Conservation (phyloP, 1,140 invertebrate species). For the Neomicropteryx cornuta region DNA sequence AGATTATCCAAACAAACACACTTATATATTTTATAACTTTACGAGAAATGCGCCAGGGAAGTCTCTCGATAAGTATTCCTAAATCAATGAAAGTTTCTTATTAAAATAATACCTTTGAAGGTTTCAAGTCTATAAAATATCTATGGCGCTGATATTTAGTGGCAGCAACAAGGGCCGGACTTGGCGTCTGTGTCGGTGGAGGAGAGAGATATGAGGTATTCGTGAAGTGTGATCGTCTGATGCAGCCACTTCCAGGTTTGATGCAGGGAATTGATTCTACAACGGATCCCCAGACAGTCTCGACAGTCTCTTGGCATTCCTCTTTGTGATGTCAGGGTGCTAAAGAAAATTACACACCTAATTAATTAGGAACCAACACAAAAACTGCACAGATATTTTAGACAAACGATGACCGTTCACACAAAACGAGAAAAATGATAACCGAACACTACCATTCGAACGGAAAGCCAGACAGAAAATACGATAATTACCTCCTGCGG, state of each 20-base stretch:
- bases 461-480: conserved; percentile 21
- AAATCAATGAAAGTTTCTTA: too few relatives aligned
- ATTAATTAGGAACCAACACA: conserved; percentile 16
- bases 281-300: conserved; percentile 76
- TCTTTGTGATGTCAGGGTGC: conserved; percentile 52
- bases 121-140: too few relatives aligned
- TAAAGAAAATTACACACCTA: conserved; percentile 31
- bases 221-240: conserved; percentile 75
- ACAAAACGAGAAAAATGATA: not conserved
- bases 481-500: conserved; percentile 30
- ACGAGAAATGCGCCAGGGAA: too few relatives aligned
- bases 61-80: too few relatives aligned
- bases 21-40: too few relatives aligned
- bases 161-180: conserved; percentile 19
- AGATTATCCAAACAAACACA: too few relatives aligned
- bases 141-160: too few relatives aligned
- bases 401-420: not conserved
- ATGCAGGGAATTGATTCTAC: conserved; percentile 71
- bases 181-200: conserved; percentile 53
- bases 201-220: conserved; percentile 69
- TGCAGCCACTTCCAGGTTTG: conserved; percentile 90
- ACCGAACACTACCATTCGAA: conserved; percentile 13
- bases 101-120: too few relatives aligned
- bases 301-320: conserved; percentile 72
- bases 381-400: conserved; percentile 3